A percentile compares a stretch with the other conserved stretches of the same genome.
These are phyloP conservation scores for Sebastes nivosus DNA, from an alignment of 2,797 vertebrate genomes.

Conservation along the genomic window DNA sequence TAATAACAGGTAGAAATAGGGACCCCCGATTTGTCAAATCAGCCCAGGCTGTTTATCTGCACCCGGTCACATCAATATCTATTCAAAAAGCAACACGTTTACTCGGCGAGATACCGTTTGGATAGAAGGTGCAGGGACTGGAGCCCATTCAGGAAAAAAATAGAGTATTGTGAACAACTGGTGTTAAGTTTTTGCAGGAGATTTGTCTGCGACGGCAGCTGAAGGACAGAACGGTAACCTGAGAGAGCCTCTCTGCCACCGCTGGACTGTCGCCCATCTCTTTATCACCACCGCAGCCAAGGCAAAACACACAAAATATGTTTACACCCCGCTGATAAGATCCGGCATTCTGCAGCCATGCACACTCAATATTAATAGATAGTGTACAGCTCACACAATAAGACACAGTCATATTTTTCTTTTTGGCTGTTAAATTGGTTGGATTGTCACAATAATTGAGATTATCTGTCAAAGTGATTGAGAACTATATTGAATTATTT, in stretches of 20 bases:
- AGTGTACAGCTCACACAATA: neutral
- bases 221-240: conserved; percentile 46
- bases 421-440: neutral
- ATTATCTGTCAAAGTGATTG: conserved; percentile 8
- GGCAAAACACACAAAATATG: conserved; percentile 71
- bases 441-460: neutral
- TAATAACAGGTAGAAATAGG: neutral
- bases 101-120: neutral
- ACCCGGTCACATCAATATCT: neutral
- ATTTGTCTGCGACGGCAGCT: neutral
- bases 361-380: conserved; percentile 46
- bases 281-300: conserved; percentile 58
- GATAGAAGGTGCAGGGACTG: conserved; percentile 3
- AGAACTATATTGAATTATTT: conserved; percentile 10
- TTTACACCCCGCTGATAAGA: conserved; percentile 72
- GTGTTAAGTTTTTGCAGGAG: conserved; percentile 18
- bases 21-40: neutral
- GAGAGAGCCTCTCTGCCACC: conserved; percentile 41
- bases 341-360: conserved; percentile 44
- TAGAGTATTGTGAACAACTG: neutral
- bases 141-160: conserved; percentile 7
- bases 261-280: conserved; percentile 62
- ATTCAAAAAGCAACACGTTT: conserved; percentile 18
- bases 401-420: neutral
- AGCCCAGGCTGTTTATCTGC: neutral